Conservation (phyloP, 2,888 invertebrate genomes). For the Macrostomum cliftonense region DNA sequence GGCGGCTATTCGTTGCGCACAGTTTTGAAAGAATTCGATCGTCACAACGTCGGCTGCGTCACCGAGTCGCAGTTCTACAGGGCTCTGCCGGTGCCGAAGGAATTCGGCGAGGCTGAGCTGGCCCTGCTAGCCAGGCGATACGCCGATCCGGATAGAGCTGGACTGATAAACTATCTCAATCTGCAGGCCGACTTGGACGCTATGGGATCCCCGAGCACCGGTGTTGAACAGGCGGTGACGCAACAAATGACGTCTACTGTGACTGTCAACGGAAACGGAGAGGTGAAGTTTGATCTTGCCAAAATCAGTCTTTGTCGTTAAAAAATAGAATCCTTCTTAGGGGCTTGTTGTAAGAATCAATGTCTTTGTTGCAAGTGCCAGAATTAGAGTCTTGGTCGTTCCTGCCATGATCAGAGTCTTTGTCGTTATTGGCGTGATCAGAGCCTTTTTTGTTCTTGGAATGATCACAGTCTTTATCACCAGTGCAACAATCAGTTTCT, state of each 20-base stretch:
- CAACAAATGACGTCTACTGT: conserved; percentile 2
- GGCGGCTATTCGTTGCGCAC: conserved; percentile 31
- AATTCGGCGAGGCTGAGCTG: conserved; percentile 29
- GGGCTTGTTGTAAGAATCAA: too few relatives aligned
- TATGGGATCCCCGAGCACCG: too few relatives aligned
- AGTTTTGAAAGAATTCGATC: conserved; percentile 34
- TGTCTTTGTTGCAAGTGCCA: too few relatives aligned
- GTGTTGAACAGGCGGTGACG: conserved; percentile 14
- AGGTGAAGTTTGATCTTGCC: neutral
- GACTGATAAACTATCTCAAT: conserved; percentile 34
- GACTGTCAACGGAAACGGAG: neutral
- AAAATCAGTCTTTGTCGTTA: too few relatives aligned
- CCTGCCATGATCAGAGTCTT: too few relatives aligned
- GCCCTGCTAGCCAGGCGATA: conserved; percentile 30
- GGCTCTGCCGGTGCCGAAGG: conserved; percentile 32
- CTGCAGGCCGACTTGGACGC: conserved; percentile 30
- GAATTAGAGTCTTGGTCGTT: too few relatives aligned
- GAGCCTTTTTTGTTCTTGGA: too few relatives aligned
- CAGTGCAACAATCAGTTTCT: too few relatives aligned
- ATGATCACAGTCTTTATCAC: too few relatives aligned
- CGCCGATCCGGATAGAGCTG: conserved; percentile 25
- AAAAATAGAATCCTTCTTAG: too few relatives aligned
- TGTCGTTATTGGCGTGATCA: too few relatives aligned
- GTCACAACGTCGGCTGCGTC: conserved; percentile 31
- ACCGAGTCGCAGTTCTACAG: conserved; percentile 36